A percentile compares a stretch with the other conserved stretches of the same genome.
These are phyloP conservation scores for Pteria penguin DNA, from an alignment of 2,888 invertebrate genomes.

Conservation along the genomic window DNA sequence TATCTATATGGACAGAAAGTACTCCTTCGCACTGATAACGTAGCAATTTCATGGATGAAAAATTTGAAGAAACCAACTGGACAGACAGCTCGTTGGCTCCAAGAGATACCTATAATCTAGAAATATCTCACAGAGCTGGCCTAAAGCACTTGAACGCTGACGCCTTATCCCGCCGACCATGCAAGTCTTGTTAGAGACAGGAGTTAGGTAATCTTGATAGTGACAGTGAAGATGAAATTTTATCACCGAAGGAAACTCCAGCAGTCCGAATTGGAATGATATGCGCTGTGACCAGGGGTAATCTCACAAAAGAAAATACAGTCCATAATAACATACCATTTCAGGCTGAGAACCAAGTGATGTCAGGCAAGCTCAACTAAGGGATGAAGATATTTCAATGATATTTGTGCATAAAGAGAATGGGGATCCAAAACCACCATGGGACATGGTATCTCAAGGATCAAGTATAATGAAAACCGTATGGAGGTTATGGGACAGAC, in stretches of 20 bases:
- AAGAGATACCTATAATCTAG: slow-evolving; percentile 33
- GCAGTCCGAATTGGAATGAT: too few species aligned
- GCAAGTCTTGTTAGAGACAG: slow-evolving; percentile 1
- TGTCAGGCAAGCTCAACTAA: neutral
- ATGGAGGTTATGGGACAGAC: slow-evolving; percentile 14
- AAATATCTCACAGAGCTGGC: slow-evolving; percentile 33
- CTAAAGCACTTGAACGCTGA: slow-evolving; percentile 39
- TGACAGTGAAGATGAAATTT: neutral
- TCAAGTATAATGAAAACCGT: neutral
- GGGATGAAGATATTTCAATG: neutral
- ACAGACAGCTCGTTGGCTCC: slow-evolving; percentile 38
- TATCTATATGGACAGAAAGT: slow-evolving; percentile 45
- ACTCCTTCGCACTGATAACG: slow-evolving; percentile 41
- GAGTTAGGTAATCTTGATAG: neutral
- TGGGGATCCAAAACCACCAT: neutral
- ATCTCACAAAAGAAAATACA: neutral
- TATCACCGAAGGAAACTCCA: neutral
- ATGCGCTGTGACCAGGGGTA: neutral
- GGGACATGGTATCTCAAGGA: slow-evolving; percentile 3
- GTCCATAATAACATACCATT: neutral
- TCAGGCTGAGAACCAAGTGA: neutral
- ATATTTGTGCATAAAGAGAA: neutral
- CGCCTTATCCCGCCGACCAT: slow-evolving; percentile 20
- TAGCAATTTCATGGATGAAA: slow-evolving; percentile 38
- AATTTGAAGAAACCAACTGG: slow-evolving; percentile 30